Evolutionary conservation across 2,113 vertebrate genomes (phyloP).

Genomic region (Picathartes gymnocephalus): DNA sequence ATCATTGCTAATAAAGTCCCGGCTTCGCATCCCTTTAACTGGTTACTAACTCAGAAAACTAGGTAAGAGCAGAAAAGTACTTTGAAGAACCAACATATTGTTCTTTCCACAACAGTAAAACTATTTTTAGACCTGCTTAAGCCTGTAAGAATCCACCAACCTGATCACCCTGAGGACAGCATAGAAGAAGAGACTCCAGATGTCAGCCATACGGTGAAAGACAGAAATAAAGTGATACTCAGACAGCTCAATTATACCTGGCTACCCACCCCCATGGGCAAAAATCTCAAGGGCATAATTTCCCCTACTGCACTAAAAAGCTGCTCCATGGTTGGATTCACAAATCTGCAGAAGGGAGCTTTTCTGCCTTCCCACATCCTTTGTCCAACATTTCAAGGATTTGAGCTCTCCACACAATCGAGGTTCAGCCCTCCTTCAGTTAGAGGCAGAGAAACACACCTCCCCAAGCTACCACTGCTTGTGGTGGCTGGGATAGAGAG

Average conservation of each 20-base stretch:
- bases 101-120: not conserved
- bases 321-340: not conserved
- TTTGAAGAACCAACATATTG: not conserved
- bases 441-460: not conserved
- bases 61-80: not conserved
- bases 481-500: not conserved
- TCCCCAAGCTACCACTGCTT: not conserved
- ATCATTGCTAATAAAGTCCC: not conserved
- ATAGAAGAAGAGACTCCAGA: not conserved
- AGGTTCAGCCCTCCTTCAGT: not conserved
- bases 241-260: conserved; percentile 39
- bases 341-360: not conserved
- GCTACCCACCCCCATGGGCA: not conserved
- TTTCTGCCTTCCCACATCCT: not conserved
- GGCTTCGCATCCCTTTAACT: not conserved
- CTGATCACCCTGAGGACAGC: not conserved
- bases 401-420: not conserved
- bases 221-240: conserved; percentile 1
- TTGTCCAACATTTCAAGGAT: not conserved
- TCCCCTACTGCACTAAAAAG: not conserved
- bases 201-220: conserved; percentile 26
- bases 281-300: conserved; percentile 12
- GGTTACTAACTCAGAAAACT: not conserved
- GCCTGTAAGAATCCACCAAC: conserved; percentile 11
- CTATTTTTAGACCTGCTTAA: conserved; percentile 18